Conservation (phyloP, 2,797 vertebrate genomes). For the Mormyrops boulengeri region DNA sequence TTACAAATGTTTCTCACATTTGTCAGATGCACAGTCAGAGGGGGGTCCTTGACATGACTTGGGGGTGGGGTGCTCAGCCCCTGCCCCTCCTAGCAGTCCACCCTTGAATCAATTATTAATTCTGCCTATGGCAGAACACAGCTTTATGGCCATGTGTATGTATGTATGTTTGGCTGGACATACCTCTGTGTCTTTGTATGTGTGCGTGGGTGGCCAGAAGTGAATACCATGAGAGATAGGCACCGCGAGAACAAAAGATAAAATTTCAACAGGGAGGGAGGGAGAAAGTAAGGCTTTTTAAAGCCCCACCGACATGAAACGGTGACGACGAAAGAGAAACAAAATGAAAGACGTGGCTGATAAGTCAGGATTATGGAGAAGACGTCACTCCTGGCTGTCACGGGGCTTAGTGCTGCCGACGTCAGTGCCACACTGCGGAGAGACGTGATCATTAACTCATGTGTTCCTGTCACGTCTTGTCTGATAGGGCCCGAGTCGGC, state of each 20-base stretch:
- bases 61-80: too few species aligned
- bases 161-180: not conserved
- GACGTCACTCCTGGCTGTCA: not conserved
- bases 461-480: not conserved
- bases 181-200: not conserved
- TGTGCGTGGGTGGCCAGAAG: not conserved
- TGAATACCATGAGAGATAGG: conserved; percentile 40
- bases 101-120: not conserved
- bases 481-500: not conserved
- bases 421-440: not conserved
- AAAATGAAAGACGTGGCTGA: not conserved
- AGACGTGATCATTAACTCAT: conserved; percentile 3
- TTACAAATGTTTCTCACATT: not conserved
- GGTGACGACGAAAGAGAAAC: not conserved
- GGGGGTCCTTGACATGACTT: not conserved
- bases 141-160: not conserved
- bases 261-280: conserved; percentile 41
- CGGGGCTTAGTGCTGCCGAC: not conserved
- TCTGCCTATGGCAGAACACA: not conserved
- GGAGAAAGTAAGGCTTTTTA: conserved; percentile 46
- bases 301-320: conserved; percentile 45
- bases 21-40: not conserved
- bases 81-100: not conserved
- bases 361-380: not conserved
- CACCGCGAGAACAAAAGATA: conserved; percentile 34